Evolutionary conservation across 2,113 vertebrate species (phyloP), one percentile per base, ranked within the genome.

Genomic region (Rhynchopsitta pachyrhyncha): DNA sequence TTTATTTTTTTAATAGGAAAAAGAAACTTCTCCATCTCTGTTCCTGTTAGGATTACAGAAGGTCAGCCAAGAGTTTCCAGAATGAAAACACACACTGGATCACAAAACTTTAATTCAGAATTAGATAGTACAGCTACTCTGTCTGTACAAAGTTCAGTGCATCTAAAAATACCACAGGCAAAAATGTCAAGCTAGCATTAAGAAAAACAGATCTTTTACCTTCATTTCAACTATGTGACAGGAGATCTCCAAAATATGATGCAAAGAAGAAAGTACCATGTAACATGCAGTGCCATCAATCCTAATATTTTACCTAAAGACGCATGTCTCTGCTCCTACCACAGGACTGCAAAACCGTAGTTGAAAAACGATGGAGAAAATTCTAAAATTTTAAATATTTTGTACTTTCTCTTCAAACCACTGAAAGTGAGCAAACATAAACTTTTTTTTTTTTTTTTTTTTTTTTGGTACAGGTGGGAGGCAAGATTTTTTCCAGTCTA

Each of bases 251-350:
- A 77, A 79, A 69, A 62, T 13, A 47, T 1, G 6, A 2, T 15
- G 14, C 46, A 27, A 93, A 83, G 20, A 82, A 75, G 19, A 62
- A 83, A 83, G 27, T 7, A 59, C 35, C 3, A 2, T 8, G 5
- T 39, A 74, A 67, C 28, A 37, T 4, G 3, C 17, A 29, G 6
- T 9, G 6, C n/a, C 37, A 71, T 37, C 28, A 35, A 3, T 47
- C 7, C 27, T 27, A 22, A 11, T 57, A 11, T 39, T 78, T 79
- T 33, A 42, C 8, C 60, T 52, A 7, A 47, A 64, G 25, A 85
- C 0, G 1, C 5, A 8, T 0, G 1, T 41, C 3, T 8, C 62
- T 44, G 28, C 42, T 52, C n/a, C n/a, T 66, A 59, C 44, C 13
- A 37, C 22, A 69, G 35, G 16, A 57, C 17, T 41, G 44, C 35